Base-by-base conservation (phyloP, 2,797 vertebrate genomes). In the Melopsittacus undulatus region DNA sequence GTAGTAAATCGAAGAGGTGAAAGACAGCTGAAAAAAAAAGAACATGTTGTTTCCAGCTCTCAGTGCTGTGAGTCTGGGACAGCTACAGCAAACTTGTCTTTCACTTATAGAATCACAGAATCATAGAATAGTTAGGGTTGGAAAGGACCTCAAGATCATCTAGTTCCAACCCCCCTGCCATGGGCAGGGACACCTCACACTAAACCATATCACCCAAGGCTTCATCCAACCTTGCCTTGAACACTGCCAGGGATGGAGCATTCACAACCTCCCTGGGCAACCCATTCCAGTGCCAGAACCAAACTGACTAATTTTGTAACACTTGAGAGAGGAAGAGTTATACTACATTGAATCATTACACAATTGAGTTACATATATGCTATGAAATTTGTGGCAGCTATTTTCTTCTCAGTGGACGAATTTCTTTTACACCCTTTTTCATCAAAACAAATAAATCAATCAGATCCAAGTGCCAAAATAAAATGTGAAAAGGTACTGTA, bases 361-460 rank as follows among this genome's bases (percentile, higher is more conserved):
- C 26, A 79, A 88, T 46, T 5, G 26, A 57, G 16, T 46, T 78
- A 29, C 42, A 34, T 66, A 45, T 32, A 70, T 74, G 10, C 38
- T 4, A 63, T 72, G 16, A 77, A 82, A 86, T 84, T 63, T 75
- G 66, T 36, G 24, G n/a, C 42, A 75, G 22, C 15, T 72, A 26
- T 76, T 84, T 87, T 75, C 23, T 87, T 91, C 1, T 2, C 16
- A 66, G 36, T 43, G 36, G 43, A 81, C 27, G 24, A 59, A 36
- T 68, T 93, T 84, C n/a, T 84, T 64, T 63, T 59, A 20, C 9
- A 69, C 7, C 13, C 20, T 74, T 81, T 89, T 64, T 43, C 51
- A 66, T 82, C 80, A 87, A 82, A 93, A 95, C 43, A 93, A 93
- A 79, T 68, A 91, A 86, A 74, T 86, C 69, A 68, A 2, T 80